phyloP scores from a whole-genome alignment of 2,797 vertebrate species.

The Tadarida brasiliensis region DNA sequence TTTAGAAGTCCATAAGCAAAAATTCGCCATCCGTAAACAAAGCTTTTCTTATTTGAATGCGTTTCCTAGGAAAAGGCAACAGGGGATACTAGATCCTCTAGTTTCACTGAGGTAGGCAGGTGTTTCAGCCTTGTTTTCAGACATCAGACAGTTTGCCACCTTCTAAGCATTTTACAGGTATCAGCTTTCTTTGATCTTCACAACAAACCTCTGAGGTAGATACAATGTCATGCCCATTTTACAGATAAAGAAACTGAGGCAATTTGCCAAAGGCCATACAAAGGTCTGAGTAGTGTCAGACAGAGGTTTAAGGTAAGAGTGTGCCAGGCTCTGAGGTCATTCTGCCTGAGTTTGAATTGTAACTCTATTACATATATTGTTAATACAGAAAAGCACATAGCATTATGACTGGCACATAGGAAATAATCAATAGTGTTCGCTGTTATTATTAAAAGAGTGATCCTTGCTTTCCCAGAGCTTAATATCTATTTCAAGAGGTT shows the following conservation, averaged over 20 bases:
- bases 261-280: neutral
- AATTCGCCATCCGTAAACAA: neutral
- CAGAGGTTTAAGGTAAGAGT: slow-evolving; percentile 86
- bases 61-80: slow-evolving; percentile 36
- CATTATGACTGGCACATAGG: neutral
- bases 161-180: neutral
- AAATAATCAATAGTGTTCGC: neutral
- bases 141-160: too few species aligned
- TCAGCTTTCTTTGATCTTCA: neutral
- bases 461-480: neutral
- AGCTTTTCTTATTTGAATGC: neutral
- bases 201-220: neutral
- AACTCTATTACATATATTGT: neutral
- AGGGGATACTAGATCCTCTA: slow-evolving; percentile 52
- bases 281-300: neutral
- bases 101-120: neutral
- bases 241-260: slow-evolving; percentile 10
- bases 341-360: neutral
- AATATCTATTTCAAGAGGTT: neutral
- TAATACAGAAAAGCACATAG: neutral
- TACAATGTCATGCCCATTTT: neutral
- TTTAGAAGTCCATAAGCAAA: neutral
- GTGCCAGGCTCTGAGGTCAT: slow-evolving; percentile 83
- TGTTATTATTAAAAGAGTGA: neutral
- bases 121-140: neutral